Evolutionary conservation across 1,140 invertebrate genomes (phyloP).

Genomic region (Drosophila paulistorum): DNA sequence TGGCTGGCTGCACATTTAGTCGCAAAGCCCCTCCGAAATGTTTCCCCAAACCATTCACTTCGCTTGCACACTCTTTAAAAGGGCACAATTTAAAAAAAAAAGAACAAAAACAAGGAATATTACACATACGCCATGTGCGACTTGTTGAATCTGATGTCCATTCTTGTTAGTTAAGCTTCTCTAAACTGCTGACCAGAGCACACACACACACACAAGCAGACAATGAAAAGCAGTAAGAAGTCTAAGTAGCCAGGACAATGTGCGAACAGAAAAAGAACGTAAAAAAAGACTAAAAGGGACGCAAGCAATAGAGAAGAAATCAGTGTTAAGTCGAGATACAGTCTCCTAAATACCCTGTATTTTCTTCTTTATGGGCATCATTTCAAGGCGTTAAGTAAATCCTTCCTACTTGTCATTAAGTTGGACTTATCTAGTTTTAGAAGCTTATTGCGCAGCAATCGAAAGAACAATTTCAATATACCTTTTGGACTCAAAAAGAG

Average conservation of each 20-base stretch:
- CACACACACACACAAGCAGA: constrained; percentile 24
- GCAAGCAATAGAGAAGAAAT: background rate
- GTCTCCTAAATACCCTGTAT: background rate
- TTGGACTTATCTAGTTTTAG: background rate
- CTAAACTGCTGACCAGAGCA: constrained; percentile 60
- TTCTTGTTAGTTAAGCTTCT: constrained; percentile 56
- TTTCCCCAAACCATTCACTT: constrained; percentile 16
- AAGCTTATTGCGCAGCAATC: background rate
- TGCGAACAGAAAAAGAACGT: background rate
- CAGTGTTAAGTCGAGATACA: background rate
- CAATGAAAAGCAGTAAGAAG: constrained; percentile 26
- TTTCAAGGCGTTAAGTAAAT: too few species aligned
- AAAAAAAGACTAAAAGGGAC: constrained; percentile 33
- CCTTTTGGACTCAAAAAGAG: background rate
- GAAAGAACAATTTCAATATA: background rate
- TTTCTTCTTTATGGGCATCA: too few species aligned
- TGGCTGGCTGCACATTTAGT: constrained; percentile 39
- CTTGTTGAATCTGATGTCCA: constrained; percentile 57
- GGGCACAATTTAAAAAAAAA: background rate
- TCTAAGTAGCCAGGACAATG: constrained; percentile 58
- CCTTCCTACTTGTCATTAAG: background rate
- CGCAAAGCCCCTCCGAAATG: background rate
- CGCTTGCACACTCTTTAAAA: constrained; percentile 13
- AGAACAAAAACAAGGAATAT: constrained; percentile 29
- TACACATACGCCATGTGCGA: constrained; percentile 61